These are phyloP conservation scores for Uropetala carovei DNA, from an alignment of 2,888 invertebrate genomes.

Conservation along the genomic window DNA sequence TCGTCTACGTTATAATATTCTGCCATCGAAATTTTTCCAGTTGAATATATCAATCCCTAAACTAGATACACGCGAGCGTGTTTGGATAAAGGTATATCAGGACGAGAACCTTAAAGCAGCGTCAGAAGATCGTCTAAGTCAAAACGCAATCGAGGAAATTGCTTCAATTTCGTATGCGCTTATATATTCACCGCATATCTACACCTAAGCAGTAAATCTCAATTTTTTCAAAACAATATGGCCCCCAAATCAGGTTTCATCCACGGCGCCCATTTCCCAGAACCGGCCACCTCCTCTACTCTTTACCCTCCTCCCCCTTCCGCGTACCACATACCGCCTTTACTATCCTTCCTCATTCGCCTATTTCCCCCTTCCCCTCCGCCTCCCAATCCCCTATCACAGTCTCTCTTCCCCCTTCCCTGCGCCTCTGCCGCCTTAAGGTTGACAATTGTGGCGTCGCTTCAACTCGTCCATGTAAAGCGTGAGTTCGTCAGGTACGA, in stretches of 20 bases:
- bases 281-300: neutral
- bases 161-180: too few relatives aligned
- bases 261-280: neutral
- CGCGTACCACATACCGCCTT: neutral
- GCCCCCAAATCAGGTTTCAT: neutral
- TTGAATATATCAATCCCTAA: too few relatives aligned
- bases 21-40: too few relatives aligned
- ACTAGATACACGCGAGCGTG: too few relatives aligned
- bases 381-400: neutral
- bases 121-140: too few relatives aligned
- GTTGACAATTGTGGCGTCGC: constrained; percentile 13
- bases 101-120: too few relatives aligned
- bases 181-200: too few relatives aligned
- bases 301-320: neutral
- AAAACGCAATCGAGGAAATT: too few relatives aligned
- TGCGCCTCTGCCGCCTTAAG: neutral
- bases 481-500: constrained; percentile 37
- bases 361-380: neutral
- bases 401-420: neutral
- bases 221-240: neutral
- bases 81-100: too few relatives aligned
- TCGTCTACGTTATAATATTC: too few relatives aligned
- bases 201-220: neutral
- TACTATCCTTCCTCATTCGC: too few relatives aligned
- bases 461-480: constrained; percentile 57